Base-by-base conservation (phyloP, 2,113 vertebrate genomes). In the Hippoglossus stenolepis region DNA sequence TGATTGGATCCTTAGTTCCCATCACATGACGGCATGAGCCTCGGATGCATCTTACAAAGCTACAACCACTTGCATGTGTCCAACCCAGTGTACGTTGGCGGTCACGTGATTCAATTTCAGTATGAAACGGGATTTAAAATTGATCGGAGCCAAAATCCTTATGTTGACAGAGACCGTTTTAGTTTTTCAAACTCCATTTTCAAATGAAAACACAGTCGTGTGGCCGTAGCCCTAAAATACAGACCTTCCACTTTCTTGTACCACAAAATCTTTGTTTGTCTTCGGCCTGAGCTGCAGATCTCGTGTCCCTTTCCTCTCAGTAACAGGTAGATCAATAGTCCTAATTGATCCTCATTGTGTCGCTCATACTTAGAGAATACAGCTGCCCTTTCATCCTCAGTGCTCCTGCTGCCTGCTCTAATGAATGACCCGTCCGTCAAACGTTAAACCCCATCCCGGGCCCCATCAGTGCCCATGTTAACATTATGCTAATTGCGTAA, bases 331-430 rank as follows among this genome's bases (percentile, higher is more conserved):
- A 94, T 93, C 94, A 92, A 94, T 94, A 89, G 64, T 49, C 79
- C 89, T 92, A 92, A 94, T 94, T 91, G 93, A 91, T 91, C 82
- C 82, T 91, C 89, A 89, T 88, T 73, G 85, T 93, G 91, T 89
- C 90, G 87, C 70, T 92, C 87, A 77, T 89, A 87, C 83, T 93
- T 82, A 85, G 87, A 90, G 86, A 62, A 83, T 83, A 80, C 80
- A 82, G 84, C 87, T 85, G 79, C 63, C 87, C 81, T 90, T 85
- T 86, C 78, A 78, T 82, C 91, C 77, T 65, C 79, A 31, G 77
- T 21, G 75, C 87, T 90, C 80, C 85, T 58, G 80, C 85, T 89
- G 86, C 84, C 82, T 68, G 24, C 68, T 84, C 67, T 89, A 91
- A 92, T 92, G 79, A 94, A 91, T 61, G 79, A 69, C 73, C 86